Conservation (phyloP, 2,113 vertebrate genomes). For the Cryptomyrus ogoouensis region DNA sequence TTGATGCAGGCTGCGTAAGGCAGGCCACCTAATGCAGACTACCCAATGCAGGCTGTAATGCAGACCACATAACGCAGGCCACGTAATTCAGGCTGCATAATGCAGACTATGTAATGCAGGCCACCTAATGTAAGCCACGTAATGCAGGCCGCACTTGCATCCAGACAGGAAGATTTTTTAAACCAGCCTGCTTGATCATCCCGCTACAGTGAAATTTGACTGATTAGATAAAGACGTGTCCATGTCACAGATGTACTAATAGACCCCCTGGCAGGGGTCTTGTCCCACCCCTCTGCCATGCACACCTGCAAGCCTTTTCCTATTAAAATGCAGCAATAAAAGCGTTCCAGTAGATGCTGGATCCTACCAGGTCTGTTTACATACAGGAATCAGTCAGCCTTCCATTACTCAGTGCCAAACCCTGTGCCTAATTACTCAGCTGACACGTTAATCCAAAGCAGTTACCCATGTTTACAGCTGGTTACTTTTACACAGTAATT, state of each 20-base stretch:
- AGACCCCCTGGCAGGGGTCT: slow-evolving; percentile 44
- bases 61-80: no score
- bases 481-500: neutral
- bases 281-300: neutral
- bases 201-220: slow-evolving; percentile 53
- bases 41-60: no score
- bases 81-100: no score
- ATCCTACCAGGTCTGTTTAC: slow-evolving; percentile 34
- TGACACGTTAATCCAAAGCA: slow-evolving; percentile 23
- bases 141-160: slow-evolving; percentile 25
- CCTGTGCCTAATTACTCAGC: slow-evolving; percentile 16
- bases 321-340: slow-evolving; percentile 57
- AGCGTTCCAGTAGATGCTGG: neutral
- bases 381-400: slow-evolving; percentile 38
- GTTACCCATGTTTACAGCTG: neutral
- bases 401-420: neutral
- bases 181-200: slow-evolving; percentile 53
- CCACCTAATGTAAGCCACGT: no score
- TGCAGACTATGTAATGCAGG: no score
- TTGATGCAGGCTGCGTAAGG: slow-evolving; percentile 5
- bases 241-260: slow-evolving; percentile 67
- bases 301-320: slow-evolving; percentile 34
- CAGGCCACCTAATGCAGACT: no score
- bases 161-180: slow-evolving; percentile 47
- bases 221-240: slow-evolving; percentile 68